Base-by-base conservation (phyloP, 2,888 invertebrate genomes). In the Anthrax anthrax region DNA sequence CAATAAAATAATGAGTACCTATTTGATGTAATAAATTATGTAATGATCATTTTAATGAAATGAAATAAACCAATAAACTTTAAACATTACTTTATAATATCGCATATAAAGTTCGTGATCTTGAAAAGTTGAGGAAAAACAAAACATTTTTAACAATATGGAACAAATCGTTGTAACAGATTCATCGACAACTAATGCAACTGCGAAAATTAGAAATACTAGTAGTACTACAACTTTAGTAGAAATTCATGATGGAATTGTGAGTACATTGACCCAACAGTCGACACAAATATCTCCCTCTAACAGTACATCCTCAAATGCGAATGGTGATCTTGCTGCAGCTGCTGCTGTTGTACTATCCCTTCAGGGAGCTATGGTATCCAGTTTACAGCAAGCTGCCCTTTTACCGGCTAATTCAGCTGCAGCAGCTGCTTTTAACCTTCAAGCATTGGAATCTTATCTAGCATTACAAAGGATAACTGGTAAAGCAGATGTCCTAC, bases 391-490 rank as follows among this genome's bases (percentile, higher is more conserved):
- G 63, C 84, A 87, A 60, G 88, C 87, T 2, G 86, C 87, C 1
- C 70, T 88, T 19, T 65, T 88, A 56, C 87, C 87, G 9, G 81
- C 82, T 1, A 84, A 86, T 56, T 86, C 86, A 3, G 84, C 86
- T 5, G 87, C 86, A 10, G 87, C 87, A 36, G 84, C 85, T 36
- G 88, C 88, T 1, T 72, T 89, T 18, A 87, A 87, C 64, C 73
- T 88, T 34, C 88, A 88, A 70, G 88, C 88, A 27, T 70, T 88
- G 50, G 88, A 88, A 72, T 87, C 86, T 39, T 88, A 88, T 70
- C 72, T 88, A 63, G 82, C 87, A 42, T 70, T 88, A 51, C 88
- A 88, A 70, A 76, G 87, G 54, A 72, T 88, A 44, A 83, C 84
- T 42, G 70, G 74, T 40, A 77, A 80, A 60, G 75, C 80, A 59